Base-by-base conservation (phyloP, 2,888 invertebrate species). In the Pherbina coryleti region DNA sequence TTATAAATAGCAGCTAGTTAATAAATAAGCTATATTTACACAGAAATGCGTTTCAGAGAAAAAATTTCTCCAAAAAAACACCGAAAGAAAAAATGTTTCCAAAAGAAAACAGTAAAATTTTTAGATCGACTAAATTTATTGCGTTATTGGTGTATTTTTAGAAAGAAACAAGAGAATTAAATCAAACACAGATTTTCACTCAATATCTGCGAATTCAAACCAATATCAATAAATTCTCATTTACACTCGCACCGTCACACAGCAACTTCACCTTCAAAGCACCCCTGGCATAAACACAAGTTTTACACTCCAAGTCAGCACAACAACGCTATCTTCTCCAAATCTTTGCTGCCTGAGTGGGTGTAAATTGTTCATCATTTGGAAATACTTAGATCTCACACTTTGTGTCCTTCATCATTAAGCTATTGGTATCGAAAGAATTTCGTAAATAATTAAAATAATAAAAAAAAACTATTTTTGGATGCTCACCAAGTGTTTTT, bases 41-140 rank as follows among this genome's bases (percentile, higher is more conserved):
- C 28, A 31, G 60, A 57, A 60, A 73, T 44, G 73, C 60, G 73
- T 69, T 51, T 69, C 69, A 49, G 5, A 69, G 51, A 69, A 44
- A 28, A 9, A 62, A 62, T 28, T 17, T 5, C 19, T 14, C 31
- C 34, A 60, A 31, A 60, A 72, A 22, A 25, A 31, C 28, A 49
- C 14, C 5, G 44, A n/a, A 11, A 11, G 60, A 62, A 60, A 28
- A 28, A 28, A 60, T 14, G 11, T 14, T 44, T 37, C 31, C 31
- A 28, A 22, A 31, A 28, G 31, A 62, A 62, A 62, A 22, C 62
- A 64, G n/a, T 34, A 7, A 64, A 64, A 60, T 28, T n/a, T 60
- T 60, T 3, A 28, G 28, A 44, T 44, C 44, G 44, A 44, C 11
- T 11, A 44, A 44, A 44, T 44, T 11, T 44, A 44, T 44, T 44